Evolutionary conservation across 2,113 vertebrate genomes (phyloP), one percentile per base, ranked within the genome.

Genomic region (Zosterops pallidus): DNA sequence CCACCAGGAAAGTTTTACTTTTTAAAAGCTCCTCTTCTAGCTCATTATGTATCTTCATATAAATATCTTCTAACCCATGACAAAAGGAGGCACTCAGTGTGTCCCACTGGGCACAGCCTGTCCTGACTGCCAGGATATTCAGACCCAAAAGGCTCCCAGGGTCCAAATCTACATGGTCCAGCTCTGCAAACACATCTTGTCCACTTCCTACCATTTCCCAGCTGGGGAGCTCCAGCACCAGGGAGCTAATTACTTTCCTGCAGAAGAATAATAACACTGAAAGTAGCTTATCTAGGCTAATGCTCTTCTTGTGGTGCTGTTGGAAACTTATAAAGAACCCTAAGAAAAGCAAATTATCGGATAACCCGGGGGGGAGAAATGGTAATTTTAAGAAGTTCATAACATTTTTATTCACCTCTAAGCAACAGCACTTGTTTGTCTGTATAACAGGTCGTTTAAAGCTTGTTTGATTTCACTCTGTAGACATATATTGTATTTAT

Each of bases 341-440:
- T 46, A 65, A 79, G 75, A 94, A 93, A 96, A 85, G 35, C 77
- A 91, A 86, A 81, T 74, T 68, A 70, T 50, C 3, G 0, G 49
- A 90, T 86, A 77, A 84, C 80, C 29, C 4, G 2, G 25, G 29
- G 44, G 23, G 41, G 35, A 28, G 19, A 63, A 91, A 37, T 37
- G 59, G 53, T 65, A 83, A 94, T 94, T 96, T 79, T 87, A 67
- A 86, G 49, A 90, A 65, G 71, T 92, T 94, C 79, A 71, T 41
- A 63, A 81, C 89, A 60, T 92, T 71, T 93, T 84, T 83, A 83
- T 87, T 83, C 75, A 80, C 79, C 57, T 88, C 49, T 20, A 80
- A 88, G 57, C 56, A 91, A 44, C 47, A 78, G 53, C 74, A 83
- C 72, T 88, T 53, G 39, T 23, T 68, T 80, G 62, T 52, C 87